These are phyloP conservation scores for Maccullochella peelii DNA, from an alignment of 2,113 vertebrate species.

Conservation along the genomic window DNA sequence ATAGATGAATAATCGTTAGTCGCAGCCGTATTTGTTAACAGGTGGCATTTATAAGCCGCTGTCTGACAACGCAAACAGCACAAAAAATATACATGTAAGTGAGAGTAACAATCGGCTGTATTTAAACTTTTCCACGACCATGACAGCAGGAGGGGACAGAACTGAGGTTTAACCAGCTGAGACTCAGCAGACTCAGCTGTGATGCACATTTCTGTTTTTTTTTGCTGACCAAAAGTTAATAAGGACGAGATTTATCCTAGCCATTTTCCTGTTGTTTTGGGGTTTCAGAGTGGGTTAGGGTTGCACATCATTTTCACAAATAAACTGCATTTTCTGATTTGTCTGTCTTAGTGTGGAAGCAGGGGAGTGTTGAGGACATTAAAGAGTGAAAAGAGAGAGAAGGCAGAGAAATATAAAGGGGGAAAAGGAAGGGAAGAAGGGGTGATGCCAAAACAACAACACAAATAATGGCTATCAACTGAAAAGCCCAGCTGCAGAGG, in stretches of 20 bases:
- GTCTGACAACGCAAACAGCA: not conserved
- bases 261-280: not conserved
- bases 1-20: not conserved
- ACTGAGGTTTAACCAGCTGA: no score
- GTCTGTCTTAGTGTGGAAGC: not conserved
- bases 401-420: not conserved
- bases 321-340: not conserved
- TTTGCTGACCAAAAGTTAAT: no score
- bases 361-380: not conserved
- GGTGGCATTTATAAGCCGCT: not conserved
- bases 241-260: no score
- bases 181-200: no score
- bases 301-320: not conserved
- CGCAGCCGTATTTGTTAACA: not conserved
- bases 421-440: not conserved
- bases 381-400: not conserved
- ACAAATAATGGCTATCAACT: constrained; percentile 19
- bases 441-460: constrained; percentile 34
- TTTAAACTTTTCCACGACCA: no score
- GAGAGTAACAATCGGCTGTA: not conserved
- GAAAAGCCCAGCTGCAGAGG: not conserved
- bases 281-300: not conserved
- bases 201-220: no score
- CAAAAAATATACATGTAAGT: not conserved
- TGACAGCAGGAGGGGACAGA: no score